Evolutionary conservation across 2,888 invertebrate genomes (phyloP), one percentile per base, ranked within the genome.

Genomic region (Caenorhabditis macrosperma): DNA sequence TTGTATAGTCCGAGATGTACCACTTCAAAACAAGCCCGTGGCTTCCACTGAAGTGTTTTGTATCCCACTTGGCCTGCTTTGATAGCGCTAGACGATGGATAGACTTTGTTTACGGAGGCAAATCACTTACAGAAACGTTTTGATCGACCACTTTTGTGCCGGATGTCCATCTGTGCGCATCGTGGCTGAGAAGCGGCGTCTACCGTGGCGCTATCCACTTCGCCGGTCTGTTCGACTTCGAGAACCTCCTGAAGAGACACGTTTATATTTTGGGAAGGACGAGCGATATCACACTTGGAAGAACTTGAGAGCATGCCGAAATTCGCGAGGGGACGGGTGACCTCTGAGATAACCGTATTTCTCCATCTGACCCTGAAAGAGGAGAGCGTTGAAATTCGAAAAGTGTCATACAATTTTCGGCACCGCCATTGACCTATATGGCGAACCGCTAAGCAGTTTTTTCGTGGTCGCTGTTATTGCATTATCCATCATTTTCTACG

Each of bases 1-100:
- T 82, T 12, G 90, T 89, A 80, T 88, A 90, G 52, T 87, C 85
- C 35, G 86, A 78, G 41, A 90, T 86, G 78, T 68, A 89, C 90
- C 90, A 89, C 54, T 85, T 89, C 20, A 89, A 76, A 9, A 54
- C 77, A 9, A 89, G 77, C 17, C 78, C 61, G 46, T 85, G 59
- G 33, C 78, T 64, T 15, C 81, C 82, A 17, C 48, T 68, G 60
- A 88, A 84, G 54, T 85, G 83, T 17, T 24, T 50, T 26, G 26
- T 33, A 24, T 68, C 78, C 86, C 86, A 86, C 50, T 82, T 79
- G 1, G 84, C 75, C 15, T 78, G 79, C 46, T 74, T 72, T 15
- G 82, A 78, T 7, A 84, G 59, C 0, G 71, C 79, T 83, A 66
- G 38, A 83, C 82, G 4, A 17, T 22, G 10, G 26, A 2, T 20